phyloP scores from a whole-genome alignment of 2,797 vertebrate genomes.

The Sphenodon punctatus region DNA sequence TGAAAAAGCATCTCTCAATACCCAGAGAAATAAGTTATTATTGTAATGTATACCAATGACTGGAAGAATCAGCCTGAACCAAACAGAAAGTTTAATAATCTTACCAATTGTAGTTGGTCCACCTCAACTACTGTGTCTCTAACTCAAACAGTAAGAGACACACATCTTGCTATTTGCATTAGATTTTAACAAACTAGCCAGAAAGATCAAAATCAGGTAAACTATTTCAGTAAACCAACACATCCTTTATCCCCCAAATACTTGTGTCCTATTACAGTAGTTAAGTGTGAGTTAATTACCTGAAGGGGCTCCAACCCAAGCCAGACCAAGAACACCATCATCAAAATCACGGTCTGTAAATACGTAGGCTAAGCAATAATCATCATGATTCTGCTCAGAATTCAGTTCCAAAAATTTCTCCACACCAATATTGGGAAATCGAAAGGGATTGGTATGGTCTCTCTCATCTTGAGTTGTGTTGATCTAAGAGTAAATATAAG shows the following conservation, averaged over 20 bases:
- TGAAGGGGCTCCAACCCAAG: conserved; percentile 98
- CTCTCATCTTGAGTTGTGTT: conserved; percentile 91
- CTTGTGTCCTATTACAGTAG: background rate
- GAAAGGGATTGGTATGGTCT: conserved; percentile 92
- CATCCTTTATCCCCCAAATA: background rate
- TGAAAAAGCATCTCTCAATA: no score
- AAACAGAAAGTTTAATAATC: no score
- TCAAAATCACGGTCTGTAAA: conserved; percentile 98
- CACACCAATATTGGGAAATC: conserved; percentile 96
- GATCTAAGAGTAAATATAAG: conserved; percentile 80
- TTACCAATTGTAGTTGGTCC: no score
- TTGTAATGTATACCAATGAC: no score
- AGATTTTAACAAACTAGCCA: no score
- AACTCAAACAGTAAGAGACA: no score
- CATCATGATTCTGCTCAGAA: conserved; percentile 97
- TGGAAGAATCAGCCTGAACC: no score
- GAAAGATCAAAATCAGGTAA: no score
- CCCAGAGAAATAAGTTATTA: no score
- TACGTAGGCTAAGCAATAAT: conserved; percentile 97
- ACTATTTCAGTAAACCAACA: background rate
- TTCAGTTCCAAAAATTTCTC: conserved; percentile 98
- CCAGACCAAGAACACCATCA: conserved; percentile 94
- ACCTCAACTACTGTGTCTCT: no score
- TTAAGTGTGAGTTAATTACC: conserved; percentile 75
- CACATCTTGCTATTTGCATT: no score